Conservation (phyloP, 2,888 invertebrate genomes). For the Tetragonula carbonaria region DNA sequence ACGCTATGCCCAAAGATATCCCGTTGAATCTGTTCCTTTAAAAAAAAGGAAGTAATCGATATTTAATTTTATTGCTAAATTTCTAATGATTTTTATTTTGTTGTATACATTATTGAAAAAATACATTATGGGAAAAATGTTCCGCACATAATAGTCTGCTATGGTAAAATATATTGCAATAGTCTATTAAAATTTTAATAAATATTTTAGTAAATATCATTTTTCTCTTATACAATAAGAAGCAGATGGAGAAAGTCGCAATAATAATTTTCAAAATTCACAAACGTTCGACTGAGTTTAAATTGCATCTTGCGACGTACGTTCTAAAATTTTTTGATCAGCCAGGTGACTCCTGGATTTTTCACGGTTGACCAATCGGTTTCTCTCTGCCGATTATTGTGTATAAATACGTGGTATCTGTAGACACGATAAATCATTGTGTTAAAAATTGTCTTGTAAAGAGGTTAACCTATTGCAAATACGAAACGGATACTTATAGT, state of each 20-base stretch:
- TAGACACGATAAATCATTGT: slow-evolving; percentile 56
- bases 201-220: too few species aligned
- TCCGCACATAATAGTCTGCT: too few species aligned
- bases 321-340: slow-evolving; percentile 43
- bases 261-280: slow-evolving; percentile 1
- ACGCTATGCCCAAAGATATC: too few species aligned
- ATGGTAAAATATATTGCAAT: too few species aligned
- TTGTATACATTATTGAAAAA: too few species aligned
- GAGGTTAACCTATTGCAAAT: slow-evolving; percentile 1
- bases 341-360: slow-evolving; percentile 43
- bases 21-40: too few species aligned
- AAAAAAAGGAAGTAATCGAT: too few species aligned
- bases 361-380: slow-evolving; percentile 65
- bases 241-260: background rate
- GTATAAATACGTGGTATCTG: slow-evolving; percentile 54
- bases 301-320: background rate
- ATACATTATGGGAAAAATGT: too few species aligned
- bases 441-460: slow-evolving; percentile 39
- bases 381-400: slow-evolving; percentile 60
- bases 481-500: background rate
- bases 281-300: slow-evolving; percentile 17
- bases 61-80: too few species aligned
- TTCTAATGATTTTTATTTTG: too few species aligned
- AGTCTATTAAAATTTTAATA: too few species aligned
- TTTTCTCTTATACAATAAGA: background rate